Conservation (phyloP, 2,113 vertebrate species). For the Osmerus mordax region DNA sequence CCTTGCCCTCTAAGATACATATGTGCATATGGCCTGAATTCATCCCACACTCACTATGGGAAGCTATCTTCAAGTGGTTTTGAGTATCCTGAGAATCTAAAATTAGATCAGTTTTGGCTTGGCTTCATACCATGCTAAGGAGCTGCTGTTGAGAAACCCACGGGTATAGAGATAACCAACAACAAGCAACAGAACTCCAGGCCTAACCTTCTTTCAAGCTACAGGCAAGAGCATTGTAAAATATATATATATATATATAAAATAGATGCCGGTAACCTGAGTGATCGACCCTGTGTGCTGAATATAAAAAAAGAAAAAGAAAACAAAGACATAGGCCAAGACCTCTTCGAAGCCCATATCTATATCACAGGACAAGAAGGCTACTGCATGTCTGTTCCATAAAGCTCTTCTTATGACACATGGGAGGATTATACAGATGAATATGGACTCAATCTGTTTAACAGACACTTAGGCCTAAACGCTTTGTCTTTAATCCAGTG, state of each 20-base stretch:
- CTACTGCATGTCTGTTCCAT: too few relatives aligned
- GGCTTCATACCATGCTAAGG: constrained; percentile 51
- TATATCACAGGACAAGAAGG: too few relatives aligned
- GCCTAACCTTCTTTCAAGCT: constrained; percentile 29
- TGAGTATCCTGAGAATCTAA: constrained; percentile 46
- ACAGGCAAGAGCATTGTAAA: neutral
- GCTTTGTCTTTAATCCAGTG: constrained; percentile 2
- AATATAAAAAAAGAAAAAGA: too few relatives aligned
- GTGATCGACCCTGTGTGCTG: too few relatives aligned
- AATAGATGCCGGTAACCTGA: neutral
- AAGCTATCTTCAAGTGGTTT: constrained; percentile 31
- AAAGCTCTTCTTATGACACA: neutral
- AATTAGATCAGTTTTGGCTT: constrained; percentile 55
- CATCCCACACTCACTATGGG: constrained; percentile 18
- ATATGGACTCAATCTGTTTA: constrained; percentile 10
- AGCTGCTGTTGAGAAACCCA: constrained; percentile 55
- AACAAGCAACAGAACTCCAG: constrained; percentile 27
- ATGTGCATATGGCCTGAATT: constrained; percentile 16
- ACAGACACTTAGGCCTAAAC: neutral
- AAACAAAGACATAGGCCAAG: too few relatives aligned
- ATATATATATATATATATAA: neutral
- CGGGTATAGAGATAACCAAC: constrained; percentile 44
- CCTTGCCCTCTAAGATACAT: constrained; percentile 4
- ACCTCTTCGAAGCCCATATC: too few relatives aligned
- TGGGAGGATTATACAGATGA: constrained; percentile 7